A percentile compares a stretch with the other conserved stretches of the same genome.
phyloP scores from a whole-genome alignment of 2,888 invertebrate species.

The Metallyticus violacea region DNA sequence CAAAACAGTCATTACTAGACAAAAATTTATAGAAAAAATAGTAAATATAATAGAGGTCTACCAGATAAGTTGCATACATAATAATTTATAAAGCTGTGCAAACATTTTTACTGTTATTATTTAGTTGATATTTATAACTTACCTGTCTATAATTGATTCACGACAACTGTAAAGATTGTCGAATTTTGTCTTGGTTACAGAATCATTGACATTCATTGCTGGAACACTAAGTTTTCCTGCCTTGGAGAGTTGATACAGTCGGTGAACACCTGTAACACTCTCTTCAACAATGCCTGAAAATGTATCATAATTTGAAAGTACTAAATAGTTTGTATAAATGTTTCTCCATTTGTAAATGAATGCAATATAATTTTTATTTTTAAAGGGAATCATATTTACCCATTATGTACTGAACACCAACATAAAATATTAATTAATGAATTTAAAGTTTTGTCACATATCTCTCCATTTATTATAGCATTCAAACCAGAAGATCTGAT shows the following conservation, averaged over 20 bases:
- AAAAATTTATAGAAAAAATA: too few species aligned
- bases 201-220: slow-evolving; percentile 98
- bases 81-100: background rate
- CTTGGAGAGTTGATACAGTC: slow-evolving; percentile 92
- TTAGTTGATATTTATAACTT: slow-evolving; percentile 25
- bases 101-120: background rate
- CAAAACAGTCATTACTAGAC: too few species aligned
- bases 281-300: slow-evolving; percentile 89
- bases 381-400: too few species aligned
- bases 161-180: slow-evolving; percentile 96
- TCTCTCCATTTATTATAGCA: too few species aligned
- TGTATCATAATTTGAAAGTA: background rate
- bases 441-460: too few species aligned
- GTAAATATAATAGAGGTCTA: slow-evolving; percentile 40
- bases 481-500: too few species aligned
- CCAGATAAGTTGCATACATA: slow-evolving; percentile 18
- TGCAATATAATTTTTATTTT: too few species aligned
- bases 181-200: slow-evolving; percentile 97
- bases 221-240: slow-evolving; percentile 91
- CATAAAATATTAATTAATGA: too few species aligned
- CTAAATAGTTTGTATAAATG: background rate
- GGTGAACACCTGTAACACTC: slow-evolving; percentile 96
- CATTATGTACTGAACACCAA: too few species aligned
- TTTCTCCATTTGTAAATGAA: too few species aligned
- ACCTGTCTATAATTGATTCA: slow-evolving; percentile 85